Conservation (phyloP, 2,888 invertebrate genomes). For the Acholoe squamosa region DNA sequence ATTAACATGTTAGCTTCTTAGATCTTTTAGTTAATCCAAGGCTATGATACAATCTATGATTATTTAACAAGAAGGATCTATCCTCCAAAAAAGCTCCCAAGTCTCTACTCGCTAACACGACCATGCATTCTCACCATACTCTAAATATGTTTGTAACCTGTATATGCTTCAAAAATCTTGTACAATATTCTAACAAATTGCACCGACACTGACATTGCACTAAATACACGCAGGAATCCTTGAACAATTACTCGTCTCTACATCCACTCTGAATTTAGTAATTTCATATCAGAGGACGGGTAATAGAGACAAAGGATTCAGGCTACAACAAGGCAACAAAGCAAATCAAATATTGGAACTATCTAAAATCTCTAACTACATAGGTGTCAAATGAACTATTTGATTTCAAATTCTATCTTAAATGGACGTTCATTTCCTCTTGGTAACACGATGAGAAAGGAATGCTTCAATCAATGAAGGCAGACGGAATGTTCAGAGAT, state of each 20-base stretch:
- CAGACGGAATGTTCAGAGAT: constrained; percentile 17
- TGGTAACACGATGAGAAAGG: constrained; percentile 18
- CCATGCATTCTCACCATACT: background rate
- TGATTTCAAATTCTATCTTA: background rate
- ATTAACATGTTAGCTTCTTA: background rate
- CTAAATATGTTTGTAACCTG: background rate
- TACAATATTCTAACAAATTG: constrained; percentile 36
- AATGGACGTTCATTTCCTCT: constrained; percentile 18
- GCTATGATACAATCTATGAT: background rate
- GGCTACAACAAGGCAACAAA: background rate
- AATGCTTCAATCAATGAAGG: constrained; percentile 25
- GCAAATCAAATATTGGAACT: background rate
- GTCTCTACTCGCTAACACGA: constrained; percentile 1
- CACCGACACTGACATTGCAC: constrained; percentile 49
- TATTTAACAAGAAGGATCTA: constrained; percentile 1
- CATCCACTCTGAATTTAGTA: too few relatives aligned
- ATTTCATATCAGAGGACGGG: too few relatives aligned
- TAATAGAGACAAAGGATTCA: too few relatives aligned
- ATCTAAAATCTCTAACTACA: constrained; percentile 2
- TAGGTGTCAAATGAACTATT: background rate
- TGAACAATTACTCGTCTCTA: background rate
- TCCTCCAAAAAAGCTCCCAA: background rate
- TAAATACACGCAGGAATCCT: background rate
- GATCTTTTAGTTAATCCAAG: background rate
- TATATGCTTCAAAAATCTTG: background rate